Conservation (phyloP, 2,113 vertebrate genomes). For the Datnioides undecimradiatus region DNA sequence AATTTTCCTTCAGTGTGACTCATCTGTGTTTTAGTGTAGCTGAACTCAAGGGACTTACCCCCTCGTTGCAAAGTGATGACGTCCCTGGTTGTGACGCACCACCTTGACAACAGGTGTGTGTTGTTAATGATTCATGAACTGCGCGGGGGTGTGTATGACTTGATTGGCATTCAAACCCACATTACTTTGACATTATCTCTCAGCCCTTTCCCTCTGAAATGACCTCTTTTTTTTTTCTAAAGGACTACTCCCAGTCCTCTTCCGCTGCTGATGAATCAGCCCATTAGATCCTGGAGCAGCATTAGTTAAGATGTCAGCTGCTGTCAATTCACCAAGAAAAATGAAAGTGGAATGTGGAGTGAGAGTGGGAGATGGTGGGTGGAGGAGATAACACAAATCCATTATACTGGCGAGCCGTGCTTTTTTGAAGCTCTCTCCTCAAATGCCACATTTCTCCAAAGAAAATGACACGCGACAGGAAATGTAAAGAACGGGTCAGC, state of each 20-base stretch:
- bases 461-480: not conserved
- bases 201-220: constrained; percentile 11
- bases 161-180: constrained; percentile 36
- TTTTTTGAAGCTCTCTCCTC: not conserved
- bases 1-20: constrained; percentile 61
- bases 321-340: constrained; percentile 47
- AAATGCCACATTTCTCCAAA: not conserved
- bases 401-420: not conserved
- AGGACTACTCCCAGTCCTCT: constrained; percentile 8
- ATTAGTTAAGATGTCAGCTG: constrained; percentile 52
- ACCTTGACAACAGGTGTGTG: constrained; percentile 66
- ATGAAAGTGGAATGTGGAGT: constrained; percentile 23
- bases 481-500: not conserved
- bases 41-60: constrained; percentile 49
- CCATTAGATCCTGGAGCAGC: constrained; percentile 43
- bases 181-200: constrained; percentile 28
- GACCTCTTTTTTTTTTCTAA: not conserved
- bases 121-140: constrained; percentile 53
- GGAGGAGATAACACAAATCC: constrained; percentile 2
- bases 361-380: constrained; percentile 2
- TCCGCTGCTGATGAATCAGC: constrained; percentile 63
- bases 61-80: constrained; percentile 30
- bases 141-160: not conserved
- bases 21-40: constrained; percentile 41
- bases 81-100: constrained; percentile 53